A percentile compares a stretch with the other conserved stretches of the same genome.
phyloP scores from a whole-genome alignment of 2,113 vertebrate genomes.

The Peromyscus polionotus region DNA sequence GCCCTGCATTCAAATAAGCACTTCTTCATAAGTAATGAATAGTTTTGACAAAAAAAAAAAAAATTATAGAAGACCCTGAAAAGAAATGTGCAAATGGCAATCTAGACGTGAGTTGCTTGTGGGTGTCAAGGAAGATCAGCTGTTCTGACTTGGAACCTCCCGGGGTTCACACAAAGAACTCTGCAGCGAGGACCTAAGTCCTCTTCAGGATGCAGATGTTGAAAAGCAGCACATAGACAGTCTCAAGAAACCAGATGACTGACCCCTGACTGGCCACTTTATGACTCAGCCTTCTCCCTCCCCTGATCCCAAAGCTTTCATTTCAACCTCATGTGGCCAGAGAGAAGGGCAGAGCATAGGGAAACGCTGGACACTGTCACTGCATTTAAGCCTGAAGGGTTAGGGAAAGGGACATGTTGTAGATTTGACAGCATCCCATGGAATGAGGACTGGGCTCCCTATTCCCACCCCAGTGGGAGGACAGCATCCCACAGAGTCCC shows the following conservation, averaged over 20 bases:
- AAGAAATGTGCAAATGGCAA: neutral
- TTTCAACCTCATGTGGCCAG: neutral
- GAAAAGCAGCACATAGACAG: neutral
- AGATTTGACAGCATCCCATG: neutral
- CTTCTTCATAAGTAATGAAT: neutral
- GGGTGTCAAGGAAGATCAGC: neutral
- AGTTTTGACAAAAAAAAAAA: neutral
- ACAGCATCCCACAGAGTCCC: neutral
- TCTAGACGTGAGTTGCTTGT: neutral
- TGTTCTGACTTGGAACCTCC: neutral
- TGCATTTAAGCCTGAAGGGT: neutral
- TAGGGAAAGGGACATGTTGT: neutral
- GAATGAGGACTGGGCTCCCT: neutral
- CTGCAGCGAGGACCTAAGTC: neutral
- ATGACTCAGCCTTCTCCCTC: neutral
- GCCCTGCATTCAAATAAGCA: neutral
- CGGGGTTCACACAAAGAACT: neutral
- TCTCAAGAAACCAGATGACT: neutral
- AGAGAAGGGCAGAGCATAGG: neutral
- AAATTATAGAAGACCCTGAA: neutral
- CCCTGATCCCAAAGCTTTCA: neutral
- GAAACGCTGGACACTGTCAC: too few relatives aligned
- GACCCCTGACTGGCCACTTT: too few relatives aligned
- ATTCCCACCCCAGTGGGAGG: neutral
- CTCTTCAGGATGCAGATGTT: neutral